Evolutionary conservation across 2,113 vertebrate genomes (phyloP).

Genomic region (Naja naja): DNA sequence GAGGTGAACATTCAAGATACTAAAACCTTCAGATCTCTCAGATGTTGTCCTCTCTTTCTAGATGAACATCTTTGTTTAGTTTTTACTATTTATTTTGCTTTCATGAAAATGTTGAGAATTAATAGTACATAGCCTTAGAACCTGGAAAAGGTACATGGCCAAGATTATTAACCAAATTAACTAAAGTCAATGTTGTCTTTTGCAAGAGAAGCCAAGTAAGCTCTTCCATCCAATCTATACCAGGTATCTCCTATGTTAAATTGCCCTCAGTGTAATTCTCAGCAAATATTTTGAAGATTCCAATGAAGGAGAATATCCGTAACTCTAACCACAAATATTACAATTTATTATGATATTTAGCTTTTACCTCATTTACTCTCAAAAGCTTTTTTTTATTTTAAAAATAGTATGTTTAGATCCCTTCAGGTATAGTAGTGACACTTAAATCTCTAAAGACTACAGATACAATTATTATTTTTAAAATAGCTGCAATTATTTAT

Average conservation of each 20-base stretch:
- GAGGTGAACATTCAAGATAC: conserved; percentile 27
- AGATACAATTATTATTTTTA: neutral
- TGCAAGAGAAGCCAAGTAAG: neutral
- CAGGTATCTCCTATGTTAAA: neutral
- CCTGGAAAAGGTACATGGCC: neutral
- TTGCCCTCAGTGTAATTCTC: neutral
- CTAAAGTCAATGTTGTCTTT: neutral
- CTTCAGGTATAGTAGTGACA: neutral
- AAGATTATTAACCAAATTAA: neutral
- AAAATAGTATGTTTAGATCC: neutral
- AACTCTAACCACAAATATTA: neutral
- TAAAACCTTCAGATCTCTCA: conserved; percentile 9
- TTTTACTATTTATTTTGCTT: neutral
- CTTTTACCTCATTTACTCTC: neutral
- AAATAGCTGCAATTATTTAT: neutral
- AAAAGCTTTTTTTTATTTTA: neutral
- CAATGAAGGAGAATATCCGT: neutral
- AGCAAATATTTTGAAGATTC: neutral
- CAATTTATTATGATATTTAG: neutral
- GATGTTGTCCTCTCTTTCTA: neutral
- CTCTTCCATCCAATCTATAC: neutral
- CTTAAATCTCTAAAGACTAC: neutral
- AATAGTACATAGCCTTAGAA: neutral
- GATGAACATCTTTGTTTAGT: neutral
- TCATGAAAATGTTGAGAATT: neutral